Evolutionary conservation across 2,113 vertebrate genomes (phyloP), one percentile per base, ranked within the genome.

Genomic region (Dryoscopus gambensis): DNA sequence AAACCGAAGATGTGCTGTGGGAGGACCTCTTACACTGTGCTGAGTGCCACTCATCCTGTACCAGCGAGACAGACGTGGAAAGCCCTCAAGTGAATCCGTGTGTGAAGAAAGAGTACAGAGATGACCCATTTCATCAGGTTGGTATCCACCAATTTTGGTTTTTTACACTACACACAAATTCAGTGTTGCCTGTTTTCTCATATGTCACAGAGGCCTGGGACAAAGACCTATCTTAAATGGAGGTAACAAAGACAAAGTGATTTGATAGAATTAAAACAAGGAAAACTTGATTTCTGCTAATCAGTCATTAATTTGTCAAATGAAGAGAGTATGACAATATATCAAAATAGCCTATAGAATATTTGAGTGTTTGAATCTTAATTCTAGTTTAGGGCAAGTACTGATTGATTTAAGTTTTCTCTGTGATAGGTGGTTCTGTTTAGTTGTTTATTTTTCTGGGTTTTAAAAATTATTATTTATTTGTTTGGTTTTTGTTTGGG

Each of bases 51-150:
- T 99, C 99, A 3, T 99, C 99, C 84, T 99, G 99, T 94, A 98
- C 97, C 87, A 99, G 99, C 46, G 99, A 99, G 98, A 99, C 99
- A 44, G 99, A 99, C 65, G 98, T 98, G 42, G 99, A 99, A 84
- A 99, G 98, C 80, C 98, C 98, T 90, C 98, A 98, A 0, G 96
- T 98, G 89, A 99, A 99, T 87, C 97, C 98, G 1, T 97, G 98
- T 47, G 96, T 98, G 93, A 99, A 99, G 95, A 99, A 99, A 79
- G 99, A 99, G 94, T 99, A 98, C 97, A 98, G 99, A 97, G 99
- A 99, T 47, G 99, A 99, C 96, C 99, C 99, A 31, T 99, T 99
- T 92, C 99, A 99, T 92, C 99, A 99, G 99, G 99, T 99, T 89
- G 83, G 97, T 94, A 39, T 75, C 49, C 44, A 69, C 37, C 70